Evolutionary conservation across 2,113 vertebrate genomes (phyloP).

Genomic region (Cheilinus undulatus): DNA sequence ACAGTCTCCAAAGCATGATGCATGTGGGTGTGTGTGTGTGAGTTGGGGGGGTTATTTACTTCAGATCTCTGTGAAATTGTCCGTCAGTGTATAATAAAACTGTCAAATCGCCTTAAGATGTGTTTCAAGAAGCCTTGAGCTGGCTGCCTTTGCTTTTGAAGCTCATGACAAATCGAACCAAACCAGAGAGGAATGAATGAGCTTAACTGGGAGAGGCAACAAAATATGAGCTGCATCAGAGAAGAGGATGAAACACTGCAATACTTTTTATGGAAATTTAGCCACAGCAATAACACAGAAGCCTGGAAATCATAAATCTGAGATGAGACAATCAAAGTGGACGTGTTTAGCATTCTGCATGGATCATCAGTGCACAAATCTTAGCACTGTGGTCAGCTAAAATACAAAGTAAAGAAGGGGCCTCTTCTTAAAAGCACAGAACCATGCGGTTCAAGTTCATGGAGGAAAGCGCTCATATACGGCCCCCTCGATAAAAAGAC

Average conservation of each 20-base stretch:
- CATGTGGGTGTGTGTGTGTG: too few species aligned
- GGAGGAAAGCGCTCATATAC: slow-evolving; percentile 55
- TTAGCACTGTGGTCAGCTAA: slow-evolving; percentile 30
- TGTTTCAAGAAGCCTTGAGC: slow-evolving; percentile 36
- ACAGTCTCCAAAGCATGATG: slow-evolving; percentile 37
- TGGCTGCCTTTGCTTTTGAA: slow-evolving; percentile 43
- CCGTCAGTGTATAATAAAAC: slow-evolving; percentile 53
- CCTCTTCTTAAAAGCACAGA: slow-evolving; percentile 47
- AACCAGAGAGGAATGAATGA: slow-evolving; percentile 34
- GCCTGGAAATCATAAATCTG: slow-evolving; percentile 54
- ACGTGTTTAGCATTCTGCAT: slow-evolving; percentile 34
- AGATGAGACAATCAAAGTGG: slow-evolving; percentile 6
- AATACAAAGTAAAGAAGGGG: slow-evolving; percentile 36
- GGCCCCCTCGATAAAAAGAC: slow-evolving; percentile 59
- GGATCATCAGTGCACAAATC: slow-evolving; percentile 33
- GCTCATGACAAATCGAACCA: slow-evolving; percentile 27
- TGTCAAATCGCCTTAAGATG: slow-evolving; percentile 52
- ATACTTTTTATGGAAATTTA: slow-evolving; percentile 14
- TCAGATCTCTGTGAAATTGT: slow-evolving; percentile 56
- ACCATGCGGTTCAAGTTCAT: slow-evolving; percentile 53
- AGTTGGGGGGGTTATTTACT: slow-evolving; percentile 28
- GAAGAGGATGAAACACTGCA: slow-evolving; percentile 24
- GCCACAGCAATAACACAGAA: slow-evolving; percentile 9
- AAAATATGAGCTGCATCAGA: slow-evolving; percentile 3
- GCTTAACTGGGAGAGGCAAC: slow-evolving; percentile 6